These are phyloP conservation scores for Actias luna DNA, from an alignment of 2,888 invertebrate genomes.

Conservation along the genomic window DNA sequence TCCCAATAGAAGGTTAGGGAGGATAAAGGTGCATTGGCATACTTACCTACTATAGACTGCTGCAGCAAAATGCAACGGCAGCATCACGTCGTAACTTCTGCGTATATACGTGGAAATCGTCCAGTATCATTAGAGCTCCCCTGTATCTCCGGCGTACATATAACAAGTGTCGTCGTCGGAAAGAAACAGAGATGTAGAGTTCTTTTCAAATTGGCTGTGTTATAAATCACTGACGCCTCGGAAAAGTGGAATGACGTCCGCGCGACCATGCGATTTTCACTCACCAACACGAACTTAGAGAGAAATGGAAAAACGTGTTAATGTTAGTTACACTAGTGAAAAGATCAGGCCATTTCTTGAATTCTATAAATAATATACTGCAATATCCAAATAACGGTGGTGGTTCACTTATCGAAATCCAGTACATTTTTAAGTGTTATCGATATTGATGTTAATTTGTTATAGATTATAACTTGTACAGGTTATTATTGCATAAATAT, in stretches of 20 bases:
- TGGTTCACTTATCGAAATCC: background rate
- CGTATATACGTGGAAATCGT: conserved; percentile 48
- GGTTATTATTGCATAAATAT: no score
- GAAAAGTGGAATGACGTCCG: conserved; percentile 81
- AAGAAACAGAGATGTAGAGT: conserved; percentile 40
- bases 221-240: conserved; percentile 70
- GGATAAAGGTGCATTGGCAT: conserved; percentile 78
- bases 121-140: conserved; percentile 55
- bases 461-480: no score
- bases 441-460: no score
- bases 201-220: conserved; percentile 51
- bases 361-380: conserved; percentile 2
- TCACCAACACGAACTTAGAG: conserved; percentile 68
- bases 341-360: conserved; percentile 12
- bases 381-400: background rate
- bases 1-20: conserved; percentile 64
- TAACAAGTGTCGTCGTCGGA: conserved; percentile 34
- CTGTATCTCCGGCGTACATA: conserved; percentile 33
- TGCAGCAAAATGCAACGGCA: conserved; percentile 72
- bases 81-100: conserved; percentile 59
- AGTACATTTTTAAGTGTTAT: background rate
- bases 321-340: conserved; percentile 50
- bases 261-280: conserved; percentile 74
- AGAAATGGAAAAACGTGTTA: conserved; percentile 67
- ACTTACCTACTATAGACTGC: conserved; percentile 79